Base-by-base conservation (phyloP, 1,140 invertebrate species). In the Drosophila murphyi region DNA sequence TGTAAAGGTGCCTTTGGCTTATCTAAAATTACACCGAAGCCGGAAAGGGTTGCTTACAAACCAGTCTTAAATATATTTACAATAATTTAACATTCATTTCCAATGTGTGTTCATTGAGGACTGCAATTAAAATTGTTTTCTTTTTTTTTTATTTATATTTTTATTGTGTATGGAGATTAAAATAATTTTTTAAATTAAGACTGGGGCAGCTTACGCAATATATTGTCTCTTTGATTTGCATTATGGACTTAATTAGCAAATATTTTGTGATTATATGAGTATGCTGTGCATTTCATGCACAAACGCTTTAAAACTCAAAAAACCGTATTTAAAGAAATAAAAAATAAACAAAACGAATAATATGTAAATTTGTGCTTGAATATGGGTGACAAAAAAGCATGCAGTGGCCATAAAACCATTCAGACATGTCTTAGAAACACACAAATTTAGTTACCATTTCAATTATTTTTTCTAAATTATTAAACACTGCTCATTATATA, bases 251-350 rank as follows among this genome's bases (percentile, higher is more conserved):
- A 70, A 37, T 39, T 67, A 57, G n/a, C 7, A 47, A 41, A 31
- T 59, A 52, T 2, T 31, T 51, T 39, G 37, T 29, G 47, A 41
- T 67, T 35, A 69, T 52, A 72, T 45, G 67, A 81, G 55, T 76
- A 72, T 62, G 52, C 47, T 56, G 32, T 74, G 65, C 74, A 85
- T 85, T 85, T 85, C 82, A 85, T 85, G 82, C 82, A 68, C 82
- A 70, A 85, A 72, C 77, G 82, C 74, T 77, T 85, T 74, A 81
- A 86, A 80, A 76, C 47, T 63, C 48, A 47, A 63, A 34, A 47
- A 65, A 63, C 34, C 52, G 56, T 41, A 59, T 61, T 47, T 43
- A 57, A 32, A 59, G 34, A 51, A 48, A 62, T 56, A 29, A 35
- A 39, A 48, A n/a, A 62, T 62, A 34, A 54, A 2, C 4, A 10